A percentile compares a stretch with the other conserved stretches of the same genome.
Conservation (phyloP, 1,140 invertebrate species). For the Rhyacophila brunnea region DNA sequence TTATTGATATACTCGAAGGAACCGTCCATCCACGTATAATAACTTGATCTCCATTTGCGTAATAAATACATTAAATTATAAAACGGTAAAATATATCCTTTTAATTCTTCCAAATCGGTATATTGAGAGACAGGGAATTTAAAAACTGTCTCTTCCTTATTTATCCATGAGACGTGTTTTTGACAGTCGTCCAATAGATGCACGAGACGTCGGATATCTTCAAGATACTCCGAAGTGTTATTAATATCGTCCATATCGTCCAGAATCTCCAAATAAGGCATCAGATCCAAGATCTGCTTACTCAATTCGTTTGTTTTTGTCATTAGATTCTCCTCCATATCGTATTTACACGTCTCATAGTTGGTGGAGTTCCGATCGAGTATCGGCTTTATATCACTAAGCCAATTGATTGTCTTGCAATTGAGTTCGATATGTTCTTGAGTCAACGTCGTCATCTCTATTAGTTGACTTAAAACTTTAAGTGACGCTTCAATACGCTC, state of each 20-base stretch:
- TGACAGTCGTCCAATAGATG: constrained; percentile 72
- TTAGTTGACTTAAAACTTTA: constrained; percentile 61
- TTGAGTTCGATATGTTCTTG: constrained; percentile 66
- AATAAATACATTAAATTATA: constrained; percentile 61
- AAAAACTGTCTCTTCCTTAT: constrained; percentile 84
- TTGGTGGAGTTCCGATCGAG: constrained; percentile 69
- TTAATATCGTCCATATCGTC: constrained; percentile 70
- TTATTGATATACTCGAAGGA: constrained; percentile 81
- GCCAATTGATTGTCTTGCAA: constrained; percentile 69
- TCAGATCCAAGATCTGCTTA: constrained; percentile 66
- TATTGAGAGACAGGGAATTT: constrained; percentile 75
- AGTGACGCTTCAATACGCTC: constrained; percentile 63
- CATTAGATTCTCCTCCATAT: constrained; percentile 75
- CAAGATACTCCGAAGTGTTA: constrained; percentile 64
- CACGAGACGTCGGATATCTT: constrained; percentile 70
- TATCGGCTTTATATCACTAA: constrained; percentile 68
- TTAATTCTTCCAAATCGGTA: constrained; percentile 71
- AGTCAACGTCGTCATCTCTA: constrained; percentile 66
- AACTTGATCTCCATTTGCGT: constrained; percentile 74
- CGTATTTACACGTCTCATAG: constrained; percentile 76
- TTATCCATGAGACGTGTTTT: constrained; percentile 78
- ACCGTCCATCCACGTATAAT: constrained; percentile 89
- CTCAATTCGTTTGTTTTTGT: constrained; percentile 67
- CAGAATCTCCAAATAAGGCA: constrained; percentile 64
- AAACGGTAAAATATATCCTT: constrained; percentile 68